Conservation (phyloP, 2,797 vertebrate genomes). For the Chromis chromis region DNA sequence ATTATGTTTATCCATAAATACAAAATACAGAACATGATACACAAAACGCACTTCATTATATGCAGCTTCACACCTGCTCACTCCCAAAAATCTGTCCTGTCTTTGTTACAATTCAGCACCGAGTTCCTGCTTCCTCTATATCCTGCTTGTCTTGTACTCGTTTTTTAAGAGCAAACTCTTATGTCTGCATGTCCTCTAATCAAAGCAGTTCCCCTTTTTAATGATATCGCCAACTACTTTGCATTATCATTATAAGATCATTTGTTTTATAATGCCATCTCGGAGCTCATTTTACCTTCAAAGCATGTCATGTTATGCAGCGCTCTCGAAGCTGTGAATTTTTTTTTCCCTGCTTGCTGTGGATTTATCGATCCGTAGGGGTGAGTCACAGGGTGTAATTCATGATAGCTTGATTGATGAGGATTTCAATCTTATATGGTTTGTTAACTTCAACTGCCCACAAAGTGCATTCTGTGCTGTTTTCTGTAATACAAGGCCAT, state of each 20-base stretch:
- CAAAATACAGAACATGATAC: conserved; percentile 45
- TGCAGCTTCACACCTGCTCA: conserved; percentile 58
- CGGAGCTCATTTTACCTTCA: conserved; percentile 74
- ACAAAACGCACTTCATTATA: conserved; percentile 56
- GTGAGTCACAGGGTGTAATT: conserved; percentile 86
- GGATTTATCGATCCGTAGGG: conserved; percentile 85
- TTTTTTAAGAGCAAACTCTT: conserved; percentile 34
- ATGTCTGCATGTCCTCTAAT: conserved; percentile 34
- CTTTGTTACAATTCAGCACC: conserved; percentile 39
- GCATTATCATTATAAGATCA: conserved; percentile 75
- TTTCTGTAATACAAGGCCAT: conserved; percentile 82
- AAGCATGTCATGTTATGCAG: conserved; percentile 80
- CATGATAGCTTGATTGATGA: conserved; percentile 87
- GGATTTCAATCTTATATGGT: conserved; percentile 85
- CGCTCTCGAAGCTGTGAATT: conserved; percentile 72
- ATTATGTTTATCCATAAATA: conserved; percentile 63
- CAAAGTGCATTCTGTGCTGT: conserved; percentile 83
- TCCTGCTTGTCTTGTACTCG: conserved; percentile 24
- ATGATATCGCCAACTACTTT: conserved; percentile 61
- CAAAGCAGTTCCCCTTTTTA: conserved; percentile 57
- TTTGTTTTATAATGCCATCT: conserved; percentile 74
- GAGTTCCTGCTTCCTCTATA: conserved; percentile 14
- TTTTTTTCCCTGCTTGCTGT: conserved; percentile 72
- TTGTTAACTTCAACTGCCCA: conserved; percentile 84
- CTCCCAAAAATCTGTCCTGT: conserved; percentile 42